phyloP scores from a whole-genome alignment of 1,140 invertebrate species.

The Drosophila seguyi region DNA sequence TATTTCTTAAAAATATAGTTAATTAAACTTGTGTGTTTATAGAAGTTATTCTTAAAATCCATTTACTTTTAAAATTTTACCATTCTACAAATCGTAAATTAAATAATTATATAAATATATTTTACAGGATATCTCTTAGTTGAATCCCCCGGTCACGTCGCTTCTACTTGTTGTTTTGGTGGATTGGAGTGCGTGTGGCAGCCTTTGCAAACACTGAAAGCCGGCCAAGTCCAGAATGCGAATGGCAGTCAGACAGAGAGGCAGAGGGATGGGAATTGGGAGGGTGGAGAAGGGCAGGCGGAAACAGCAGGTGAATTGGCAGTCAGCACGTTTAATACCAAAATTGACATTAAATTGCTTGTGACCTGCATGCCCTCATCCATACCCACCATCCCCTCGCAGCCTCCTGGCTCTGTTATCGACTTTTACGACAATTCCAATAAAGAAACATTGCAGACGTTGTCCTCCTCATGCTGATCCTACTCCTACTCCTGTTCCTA shows the following conservation, averaged over 20 bases:
- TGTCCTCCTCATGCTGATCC: conserved; percentile 45
- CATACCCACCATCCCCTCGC: background rate
- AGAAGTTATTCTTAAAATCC: too few relatives aligned
- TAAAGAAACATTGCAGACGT: conserved; percentile 74
- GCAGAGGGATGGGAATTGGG: too few relatives aligned
- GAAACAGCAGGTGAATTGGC: conserved; percentile 69
- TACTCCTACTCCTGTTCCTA: conserved; percentile 30
- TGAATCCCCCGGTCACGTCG: background rate
- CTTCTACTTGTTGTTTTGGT: conserved; percentile 5
- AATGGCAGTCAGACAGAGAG: conserved; percentile 51
- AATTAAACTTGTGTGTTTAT: background rate
- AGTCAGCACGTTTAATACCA: conserved; percentile 81
- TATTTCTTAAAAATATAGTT: too few relatives aligned
- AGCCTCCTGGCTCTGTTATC: conserved; percentile 64
- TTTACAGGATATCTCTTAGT: background rate
- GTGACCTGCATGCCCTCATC: conserved; percentile 62
- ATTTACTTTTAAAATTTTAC: too few relatives aligned
- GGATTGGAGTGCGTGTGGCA: conserved; percentile 46
- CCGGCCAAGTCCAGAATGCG: conserved; percentile 39
- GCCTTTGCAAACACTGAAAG: conserved; percentile 46
- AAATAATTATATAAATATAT: background rate
- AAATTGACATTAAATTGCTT: conserved; percentile 84
- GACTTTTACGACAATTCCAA: conserved; percentile 83
- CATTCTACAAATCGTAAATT: background rate
- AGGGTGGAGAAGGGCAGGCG: background rate